Conservation (phyloP, 2,797 vertebrate species). For the Distichodus sexfasciatus region DNA sequence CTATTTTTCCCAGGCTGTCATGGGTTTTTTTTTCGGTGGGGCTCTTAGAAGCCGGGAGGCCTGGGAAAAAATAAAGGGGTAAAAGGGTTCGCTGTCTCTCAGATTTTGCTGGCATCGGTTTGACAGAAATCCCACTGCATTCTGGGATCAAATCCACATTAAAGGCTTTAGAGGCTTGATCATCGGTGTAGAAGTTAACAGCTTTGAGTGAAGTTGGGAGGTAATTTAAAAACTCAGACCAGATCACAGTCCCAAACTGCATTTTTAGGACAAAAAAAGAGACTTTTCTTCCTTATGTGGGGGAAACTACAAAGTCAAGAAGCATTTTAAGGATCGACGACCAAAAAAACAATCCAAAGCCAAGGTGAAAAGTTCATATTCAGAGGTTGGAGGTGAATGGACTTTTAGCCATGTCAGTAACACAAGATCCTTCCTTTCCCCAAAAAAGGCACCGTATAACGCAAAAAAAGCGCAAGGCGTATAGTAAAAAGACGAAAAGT, state of each 20-base stretch:
- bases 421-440: slow-evolving; percentile 28
- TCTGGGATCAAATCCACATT: slow-evolving; percentile 64
- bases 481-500: slow-evolving; percentile 30
- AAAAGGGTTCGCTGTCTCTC: slow-evolving; percentile 54
- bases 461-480: slow-evolving; percentile 37
- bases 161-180: slow-evolving; percentile 63
- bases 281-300: slow-evolving; percentile 56
- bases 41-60: slow-evolving; percentile 4
- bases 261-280: slow-evolving; percentile 27
- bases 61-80: slow-evolving; percentile 44
- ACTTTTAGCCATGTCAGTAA: slow-evolving; percentile 23
- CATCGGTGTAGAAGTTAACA: slow-evolving; percentile 55
- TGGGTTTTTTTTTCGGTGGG: neutral
- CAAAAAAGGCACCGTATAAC: slow-evolving; percentile 42
- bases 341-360: neutral
- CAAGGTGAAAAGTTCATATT: neutral
- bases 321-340: neutral
- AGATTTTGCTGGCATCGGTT: slow-evolving; percentile 39
- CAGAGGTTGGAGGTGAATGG: neutral
- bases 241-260: slow-evolving; percentile 33
- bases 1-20: neutral
- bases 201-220: slow-evolving; percentile 24
- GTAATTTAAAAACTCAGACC: slow-evolving; percentile 47
- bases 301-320: slow-evolving; percentile 35
- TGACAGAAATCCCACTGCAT: slow-evolving; percentile 52